phyloP scores from a whole-genome alignment of 2,888 invertebrate genomes.

The Diadromus collaris region DNA sequence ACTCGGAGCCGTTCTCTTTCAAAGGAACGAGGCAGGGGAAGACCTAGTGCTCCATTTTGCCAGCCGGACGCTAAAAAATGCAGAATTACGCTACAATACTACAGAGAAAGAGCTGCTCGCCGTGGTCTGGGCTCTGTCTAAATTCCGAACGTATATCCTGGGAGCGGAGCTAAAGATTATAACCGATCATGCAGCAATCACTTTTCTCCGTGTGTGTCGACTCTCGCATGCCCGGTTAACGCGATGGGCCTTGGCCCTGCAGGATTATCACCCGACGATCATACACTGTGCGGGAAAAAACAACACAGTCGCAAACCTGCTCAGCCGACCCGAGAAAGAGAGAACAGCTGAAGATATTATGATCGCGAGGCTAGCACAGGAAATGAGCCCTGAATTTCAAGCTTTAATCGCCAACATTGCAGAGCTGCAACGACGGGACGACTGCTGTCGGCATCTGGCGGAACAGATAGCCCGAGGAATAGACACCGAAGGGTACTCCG shows the following conservation, averaged over 20 bases:
- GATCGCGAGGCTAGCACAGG: background rate
- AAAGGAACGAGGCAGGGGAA: slow-evolving; percentile 38
- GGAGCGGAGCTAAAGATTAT: slow-evolving; percentile 52
- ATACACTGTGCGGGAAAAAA: slow-evolving; percentile 45
- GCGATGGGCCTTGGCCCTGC: slow-evolving; percentile 59
- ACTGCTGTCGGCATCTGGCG: accelerated
- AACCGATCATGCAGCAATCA: slow-evolving; percentile 55
- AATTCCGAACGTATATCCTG: slow-evolving; percentile 53
- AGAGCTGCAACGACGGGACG: background rate
- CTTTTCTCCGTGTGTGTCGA: slow-evolving; percentile 58
- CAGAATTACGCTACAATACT: slow-evolving; percentile 49
- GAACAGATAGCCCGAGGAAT: background rate
- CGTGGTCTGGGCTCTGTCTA: slow-evolving; percentile 55
- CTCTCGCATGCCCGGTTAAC: slow-evolving; percentile 53
- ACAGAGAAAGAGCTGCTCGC: slow-evolving; percentile 59
- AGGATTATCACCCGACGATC: slow-evolving; percentile 58
- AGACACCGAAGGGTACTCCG: accelerated
- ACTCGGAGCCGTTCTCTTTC: slow-evolving; percentile 58
- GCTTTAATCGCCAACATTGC: background rate
- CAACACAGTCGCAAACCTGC: slow-evolving; percentile 53
- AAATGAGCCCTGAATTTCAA: background rate
- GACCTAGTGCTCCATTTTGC: slow-evolving; percentile 48
- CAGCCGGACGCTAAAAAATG: slow-evolving; percentile 50
- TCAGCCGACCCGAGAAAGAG: slow-evolving; percentile 18
- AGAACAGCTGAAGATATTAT: background rate